phyloP scores from a whole-genome alignment of 2,888 invertebrate genomes.

The Stenolophus ochropezus region DNA sequence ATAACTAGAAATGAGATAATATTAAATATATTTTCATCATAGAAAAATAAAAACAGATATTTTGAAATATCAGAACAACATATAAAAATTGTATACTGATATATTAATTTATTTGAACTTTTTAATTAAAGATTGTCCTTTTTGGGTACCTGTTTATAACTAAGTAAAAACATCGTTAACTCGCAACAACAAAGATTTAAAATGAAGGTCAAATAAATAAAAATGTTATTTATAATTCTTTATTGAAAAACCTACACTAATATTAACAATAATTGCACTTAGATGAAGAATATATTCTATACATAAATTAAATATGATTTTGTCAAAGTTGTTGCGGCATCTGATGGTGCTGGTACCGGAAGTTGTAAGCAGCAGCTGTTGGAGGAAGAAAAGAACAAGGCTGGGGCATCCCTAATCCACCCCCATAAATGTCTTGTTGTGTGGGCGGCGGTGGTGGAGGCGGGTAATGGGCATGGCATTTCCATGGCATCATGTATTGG shows the following conservation, averaged over 20 bases:
- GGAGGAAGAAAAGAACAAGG: slow-evolving; percentile 69
- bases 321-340: slow-evolving; percentile 11
- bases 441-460: slow-evolving; percentile 63
- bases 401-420: slow-evolving; percentile 65
- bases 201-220: too few species aligned
- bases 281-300: not conserved
- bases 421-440: slow-evolving; percentile 68
- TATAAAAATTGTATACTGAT: not conserved
- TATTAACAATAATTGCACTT: slow-evolving; percentile 25
- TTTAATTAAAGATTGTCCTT: not conserved
- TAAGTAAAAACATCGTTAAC: not conserved
- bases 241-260: slow-evolving; percentile 13
- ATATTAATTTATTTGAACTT: not conserved
- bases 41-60: not conserved
- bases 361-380: slow-evolving; percentile 4
- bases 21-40: slow-evolving; percentile 8
- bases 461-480: slow-evolving; percentile 66
- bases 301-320: not conserved
- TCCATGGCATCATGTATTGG: slow-evolving; percentile 72
- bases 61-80: not conserved
- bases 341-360: slow-evolving; percentile 28
- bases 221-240: not conserved
- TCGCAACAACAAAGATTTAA: too few species aligned
- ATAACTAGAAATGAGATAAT: slow-evolving; percentile 27
- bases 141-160: not conserved